Evolutionary conservation across 2,113 vertebrate genomes (phyloP).

Genomic region (Cygnus buccinator): DNA sequence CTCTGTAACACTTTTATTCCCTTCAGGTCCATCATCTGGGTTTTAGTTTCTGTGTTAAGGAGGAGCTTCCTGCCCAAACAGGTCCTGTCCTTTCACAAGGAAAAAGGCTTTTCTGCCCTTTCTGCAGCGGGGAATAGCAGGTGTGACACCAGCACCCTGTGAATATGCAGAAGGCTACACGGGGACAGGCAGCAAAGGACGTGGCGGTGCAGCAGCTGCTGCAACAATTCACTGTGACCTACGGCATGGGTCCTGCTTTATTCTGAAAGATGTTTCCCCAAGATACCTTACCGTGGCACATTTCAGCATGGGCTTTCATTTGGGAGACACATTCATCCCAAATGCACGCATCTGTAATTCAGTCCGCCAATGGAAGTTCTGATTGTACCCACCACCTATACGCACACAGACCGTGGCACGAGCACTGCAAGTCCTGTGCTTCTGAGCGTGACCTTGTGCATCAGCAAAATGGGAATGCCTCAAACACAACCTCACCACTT

Average conservation of each 20-base stretch:
- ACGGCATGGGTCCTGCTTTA: rapidly evolving
- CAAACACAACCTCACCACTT: rapidly evolving
- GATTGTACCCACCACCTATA: rapidly evolving
- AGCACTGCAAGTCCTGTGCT: rapidly evolving
- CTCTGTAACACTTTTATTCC: not conserved
- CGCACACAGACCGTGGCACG: rapidly evolving
- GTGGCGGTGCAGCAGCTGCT: not conserved
- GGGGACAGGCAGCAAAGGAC: rapidly evolving
- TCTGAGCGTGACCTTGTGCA: rapidly evolving
- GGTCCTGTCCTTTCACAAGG: not conserved
- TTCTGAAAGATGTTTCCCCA: not conserved
- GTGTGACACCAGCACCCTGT: too few species aligned
- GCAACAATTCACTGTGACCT: rapidly evolving
- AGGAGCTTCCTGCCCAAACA: not conserved
- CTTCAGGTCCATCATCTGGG: not conserved
- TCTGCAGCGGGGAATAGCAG: not conserved
- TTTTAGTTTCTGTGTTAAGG: not conserved
- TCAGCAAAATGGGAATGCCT: not conserved
- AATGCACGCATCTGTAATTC: not conserved
- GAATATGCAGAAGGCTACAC: not conserved
- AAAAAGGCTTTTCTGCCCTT: not conserved
- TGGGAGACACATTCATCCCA: not conserved
- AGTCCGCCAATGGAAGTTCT: not conserved
- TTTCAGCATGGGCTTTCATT: rapidly evolving
- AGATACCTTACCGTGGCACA: rapidly evolving